Percentiles rank a stretch among this genome's conserved stretches.
Conservation (phyloP, 2,888 invertebrate genomes). For the Ceramica pisi region DNA sequence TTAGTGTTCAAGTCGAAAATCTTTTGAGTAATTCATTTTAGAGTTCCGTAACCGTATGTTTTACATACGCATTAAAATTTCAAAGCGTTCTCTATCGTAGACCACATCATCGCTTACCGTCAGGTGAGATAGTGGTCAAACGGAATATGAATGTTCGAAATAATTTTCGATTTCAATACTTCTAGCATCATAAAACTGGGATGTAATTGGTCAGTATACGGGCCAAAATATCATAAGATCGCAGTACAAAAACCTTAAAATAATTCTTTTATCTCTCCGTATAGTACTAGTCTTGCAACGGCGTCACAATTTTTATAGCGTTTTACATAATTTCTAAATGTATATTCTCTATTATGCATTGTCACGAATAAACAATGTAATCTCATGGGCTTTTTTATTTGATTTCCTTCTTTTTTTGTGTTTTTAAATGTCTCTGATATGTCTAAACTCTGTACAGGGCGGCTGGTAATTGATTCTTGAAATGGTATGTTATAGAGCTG, state of each 20-base stretch:
- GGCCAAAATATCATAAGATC: constrained; percentile 59
- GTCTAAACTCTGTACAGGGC: too few relatives aligned
- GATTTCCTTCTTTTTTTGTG: too few relatives aligned
- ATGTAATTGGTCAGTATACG: constrained; percentile 59
- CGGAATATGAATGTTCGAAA: background rate
- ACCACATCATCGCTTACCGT: background rate
- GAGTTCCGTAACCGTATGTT: background rate
- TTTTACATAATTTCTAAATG: constrained; percentile 80
- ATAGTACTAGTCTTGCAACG: constrained; percentile 77
- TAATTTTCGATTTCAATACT: constrained; percentile 32
- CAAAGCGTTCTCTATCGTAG: background rate
- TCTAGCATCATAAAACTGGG: constrained; percentile 38
- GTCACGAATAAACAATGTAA: constrained; percentile 89
- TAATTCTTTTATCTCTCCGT: constrained; percentile 61
- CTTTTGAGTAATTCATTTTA: background rate
- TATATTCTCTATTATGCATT: constrained; percentile 87
- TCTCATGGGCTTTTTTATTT: constrained; percentile 73
- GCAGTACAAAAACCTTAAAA: constrained; percentile 68
- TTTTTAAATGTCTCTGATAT: too few relatives aligned
- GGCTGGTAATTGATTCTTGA: too few relatives aligned
- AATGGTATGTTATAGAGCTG: too few relatives aligned
- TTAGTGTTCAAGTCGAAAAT: constrained; percentile 42
- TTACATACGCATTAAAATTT: background rate
- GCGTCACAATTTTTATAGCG: constrained; percentile 81
- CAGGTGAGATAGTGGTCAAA: background rate